A percentile compares a stretch with the other conserved stretches of the same genome.
Evolutionary conservation across 2,797 vertebrate genomes (phyloP).

Genomic region (Megaceryle alcyon): DNA sequence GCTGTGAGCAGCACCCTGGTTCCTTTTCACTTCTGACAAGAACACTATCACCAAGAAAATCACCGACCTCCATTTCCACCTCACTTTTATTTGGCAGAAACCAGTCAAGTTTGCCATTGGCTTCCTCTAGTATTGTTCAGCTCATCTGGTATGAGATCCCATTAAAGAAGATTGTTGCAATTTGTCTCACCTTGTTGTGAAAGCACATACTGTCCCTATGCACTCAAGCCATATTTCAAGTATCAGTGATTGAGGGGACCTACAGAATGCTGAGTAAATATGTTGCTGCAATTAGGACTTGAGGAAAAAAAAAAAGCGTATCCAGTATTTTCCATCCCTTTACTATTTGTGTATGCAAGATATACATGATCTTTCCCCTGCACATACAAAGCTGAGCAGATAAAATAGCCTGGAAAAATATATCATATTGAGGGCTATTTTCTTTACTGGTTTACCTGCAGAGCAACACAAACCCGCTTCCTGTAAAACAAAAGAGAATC

Average conservation of each 20-base stretch:
- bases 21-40: constrained; percentile 77
- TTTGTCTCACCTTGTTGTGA: constrained; percentile 81
- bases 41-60: constrained; percentile 78
- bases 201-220: constrained; percentile 70
- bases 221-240: constrained; percentile 69
- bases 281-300: constrained; percentile 54
- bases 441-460: not conserved
- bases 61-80: constrained; percentile 74
- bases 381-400: not conserved
- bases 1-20: constrained; percentile 69
- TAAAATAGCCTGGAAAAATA: constrained; percentile 29
- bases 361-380: not conserved
- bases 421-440: not conserved
- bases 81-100: constrained; percentile 80
- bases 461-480: not conserved
- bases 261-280: constrained; percentile 66
- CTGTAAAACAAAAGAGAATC: constrained; percentile 7
- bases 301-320: not conserved
- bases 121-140: constrained; percentile 71
- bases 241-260: constrained; percentile 55
- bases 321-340: constrained; percentile 9
- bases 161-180: constrained; percentile 83
- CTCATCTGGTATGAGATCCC: constrained; percentile 78
- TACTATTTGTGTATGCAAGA: constrained; percentile 3
- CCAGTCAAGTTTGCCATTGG: constrained; percentile 74